phyloP scores from a whole-genome alignment of 2,888 invertebrate genomes.

The Caenorhabditis macrosperma region DNA sequence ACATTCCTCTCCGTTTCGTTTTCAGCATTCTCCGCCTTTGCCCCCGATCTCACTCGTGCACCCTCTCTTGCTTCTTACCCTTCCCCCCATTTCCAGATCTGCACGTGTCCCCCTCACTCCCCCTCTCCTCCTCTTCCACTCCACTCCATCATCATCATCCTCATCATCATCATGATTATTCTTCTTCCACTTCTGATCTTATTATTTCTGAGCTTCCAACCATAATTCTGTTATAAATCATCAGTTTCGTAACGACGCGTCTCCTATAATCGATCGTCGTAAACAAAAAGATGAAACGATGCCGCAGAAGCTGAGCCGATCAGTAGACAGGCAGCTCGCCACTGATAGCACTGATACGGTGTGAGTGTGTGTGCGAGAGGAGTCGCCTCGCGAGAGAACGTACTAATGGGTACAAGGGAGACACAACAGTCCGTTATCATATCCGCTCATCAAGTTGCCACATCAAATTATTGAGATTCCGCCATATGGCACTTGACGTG shows the following conservation, averaged over 20 bases:
- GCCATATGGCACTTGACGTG: slow-evolving; percentile 40
- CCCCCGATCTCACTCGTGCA: slow-evolving; percentile 37
- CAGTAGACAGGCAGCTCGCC: slow-evolving; percentile 2
- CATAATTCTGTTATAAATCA: slow-evolving; percentile 43
- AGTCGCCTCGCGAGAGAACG: no score
- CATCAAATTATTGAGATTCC: slow-evolving; percentile 42
- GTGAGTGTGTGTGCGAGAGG: not conserved
- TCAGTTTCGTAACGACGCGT: no score
- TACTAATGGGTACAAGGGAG: slow-evolving; percentile 12
- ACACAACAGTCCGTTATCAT: slow-evolving; percentile 19
- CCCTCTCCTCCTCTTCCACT: no score
- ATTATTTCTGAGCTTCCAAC: not conserved
- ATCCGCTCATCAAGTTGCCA: slow-evolving; percentile 47
- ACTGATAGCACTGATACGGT: slow-evolving; percentile 37
- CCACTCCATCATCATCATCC: no score
- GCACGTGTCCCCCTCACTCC: not conserved
- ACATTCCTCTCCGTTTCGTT: slow-evolving; percentile 15
- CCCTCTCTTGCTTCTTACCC: not conserved
- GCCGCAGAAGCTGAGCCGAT: slow-evolving; percentile 49
- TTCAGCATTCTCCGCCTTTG: slow-evolving; percentile 38
- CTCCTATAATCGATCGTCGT: slow-evolving; percentile 6
- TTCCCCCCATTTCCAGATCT: not conserved
- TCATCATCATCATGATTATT: not conserved
- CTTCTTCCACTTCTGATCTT: not conserved
- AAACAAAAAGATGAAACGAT: slow-evolving; percentile 45